These are phyloP conservation scores for Brachionus paranguensis DNA, from an alignment of 1,140 invertebrate species.

Conservation along the genomic window DNA sequence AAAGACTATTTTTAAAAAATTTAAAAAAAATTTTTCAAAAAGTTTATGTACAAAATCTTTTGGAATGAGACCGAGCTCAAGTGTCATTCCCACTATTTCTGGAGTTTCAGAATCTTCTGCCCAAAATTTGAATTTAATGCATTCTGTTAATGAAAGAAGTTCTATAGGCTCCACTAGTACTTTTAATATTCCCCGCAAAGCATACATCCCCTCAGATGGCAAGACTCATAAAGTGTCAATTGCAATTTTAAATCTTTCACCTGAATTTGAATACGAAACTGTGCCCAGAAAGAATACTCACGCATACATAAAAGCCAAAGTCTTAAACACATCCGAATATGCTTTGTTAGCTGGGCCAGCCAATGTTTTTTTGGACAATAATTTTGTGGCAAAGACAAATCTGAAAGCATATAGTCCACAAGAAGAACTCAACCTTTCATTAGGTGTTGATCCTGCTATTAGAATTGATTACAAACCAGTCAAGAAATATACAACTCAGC, in stretches of 20 bases:
- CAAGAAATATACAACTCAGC: constrained; percentile 44
- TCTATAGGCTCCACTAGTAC: background rate
- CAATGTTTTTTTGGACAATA: constrained; percentile 55
- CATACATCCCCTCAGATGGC: background rate
- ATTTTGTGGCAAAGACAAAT: constrained; percentile 47
- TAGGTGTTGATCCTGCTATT: constrained; percentile 52
- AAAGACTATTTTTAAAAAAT: no score
- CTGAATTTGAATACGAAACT: constrained; percentile 50
- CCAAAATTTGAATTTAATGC: constrained; percentile 31
- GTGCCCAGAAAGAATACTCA: constrained; percentile 50
- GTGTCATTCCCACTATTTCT: constrained; percentile 53
- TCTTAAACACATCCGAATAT: constrained; percentile 51
- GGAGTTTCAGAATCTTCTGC: constrained; percentile 54
- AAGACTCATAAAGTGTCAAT: constrained; percentile 37
- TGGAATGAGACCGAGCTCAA: background rate
- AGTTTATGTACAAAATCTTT: no score
- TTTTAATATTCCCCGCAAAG: background rate
- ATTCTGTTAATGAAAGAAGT: background rate
- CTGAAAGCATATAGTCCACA: constrained; percentile 25
- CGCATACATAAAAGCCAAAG: constrained; percentile 53
- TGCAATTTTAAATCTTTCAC: constrained; percentile 46
- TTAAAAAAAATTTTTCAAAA: no score
- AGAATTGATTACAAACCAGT: constrained; percentile 54
- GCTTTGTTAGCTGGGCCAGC: constrained; percentile 51
- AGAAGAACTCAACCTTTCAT: background rate